A percentile compares a stretch with the other conserved stretches of the same genome.
These are phyloP conservation scores for Mythimna vitellina DNA, from an alignment of 2,888 invertebrate genomes.

Conservation along the genomic window DNA sequence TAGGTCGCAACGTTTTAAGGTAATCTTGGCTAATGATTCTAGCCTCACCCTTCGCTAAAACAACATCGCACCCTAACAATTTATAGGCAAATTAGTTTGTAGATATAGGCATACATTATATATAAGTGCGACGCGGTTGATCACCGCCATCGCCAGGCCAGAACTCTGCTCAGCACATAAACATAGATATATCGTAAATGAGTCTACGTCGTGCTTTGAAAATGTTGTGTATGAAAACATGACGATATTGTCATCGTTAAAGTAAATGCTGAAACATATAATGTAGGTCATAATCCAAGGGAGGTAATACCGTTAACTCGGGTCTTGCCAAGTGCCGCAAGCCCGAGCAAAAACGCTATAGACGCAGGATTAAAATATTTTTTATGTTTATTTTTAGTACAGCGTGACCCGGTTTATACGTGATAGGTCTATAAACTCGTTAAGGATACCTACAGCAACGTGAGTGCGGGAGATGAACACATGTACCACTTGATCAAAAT, in stretches of 20 bases:
- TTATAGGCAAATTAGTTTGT: conserved; percentile 77
- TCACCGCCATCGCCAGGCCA: conserved; percentile 59
- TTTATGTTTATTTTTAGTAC: conserved; percentile 80
- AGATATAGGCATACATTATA: conserved; percentile 64
- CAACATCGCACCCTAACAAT: conserved; percentile 78
- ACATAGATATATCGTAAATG: conserved; percentile 41
- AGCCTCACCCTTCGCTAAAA: conserved; percentile 75
- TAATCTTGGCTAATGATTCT: conserved; percentile 79
- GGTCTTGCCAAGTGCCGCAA: conserved; percentile 65
- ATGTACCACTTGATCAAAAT: conserved; percentile 63
- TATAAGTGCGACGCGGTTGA: conserved; percentile 60
- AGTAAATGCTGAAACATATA: conserved; percentile 64
- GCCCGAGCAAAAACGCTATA: conserved; percentile 75
- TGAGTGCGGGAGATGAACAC: conserved; percentile 76
- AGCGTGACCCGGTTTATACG: conserved; percentile 75
- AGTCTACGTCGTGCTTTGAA: conserved; percentile 44
- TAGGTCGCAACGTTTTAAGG: conserved; percentile 71
- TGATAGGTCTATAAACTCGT: conserved; percentile 77
- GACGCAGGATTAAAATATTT: conserved; percentile 74
- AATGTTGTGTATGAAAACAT: conserved; percentile 64
- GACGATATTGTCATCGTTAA: conserved; percentile 63
- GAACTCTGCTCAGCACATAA: conserved; percentile 33
- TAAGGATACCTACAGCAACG: conserved; percentile 68
- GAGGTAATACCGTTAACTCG: conserved; percentile 71
- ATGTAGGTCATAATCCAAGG: conserved; percentile 75